Evolutionary conservation across 1,140 invertebrate genomes (phyloP), one percentile per base, ranked within the genome.

Genomic region (Acyrthosiphon pisum): DNA sequence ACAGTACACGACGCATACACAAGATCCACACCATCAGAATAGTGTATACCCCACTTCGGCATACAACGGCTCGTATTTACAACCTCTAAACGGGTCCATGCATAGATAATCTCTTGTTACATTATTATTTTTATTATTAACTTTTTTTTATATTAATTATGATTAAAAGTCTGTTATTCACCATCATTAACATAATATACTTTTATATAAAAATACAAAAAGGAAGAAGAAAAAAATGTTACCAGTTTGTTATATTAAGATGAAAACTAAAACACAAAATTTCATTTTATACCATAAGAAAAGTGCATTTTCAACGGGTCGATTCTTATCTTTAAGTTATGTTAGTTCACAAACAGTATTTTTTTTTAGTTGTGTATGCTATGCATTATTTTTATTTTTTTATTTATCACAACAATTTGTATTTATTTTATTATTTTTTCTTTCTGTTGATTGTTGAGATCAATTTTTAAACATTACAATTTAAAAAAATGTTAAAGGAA

Each of bases 1-100:
- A 37, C 91, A 93, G 81, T 93, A 93, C 35, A 18, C 89, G 23
- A 90, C 89, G 20, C 89, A 90, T 68, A 56, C 91, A 20, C 91
- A 93, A 44, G 91, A 93, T 56, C 91, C 91, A 37, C 90, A 92
- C 20, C 91, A 93, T 86, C 91, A 93, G 26, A 93, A 93, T 37
- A 41, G 68, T 30, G 81, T 93, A 50, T 93, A 93, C 86, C 91
- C 91, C 0, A 20, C 35, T 6, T 56, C 91, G 8, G 76, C 91
- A 56, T 93, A 93, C 56, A 93, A 93, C 9, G 81, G 91, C 26
- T 93, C 91, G 48, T 93, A 93, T 93, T 84, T 93, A 37, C 91
- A 93, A 56, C 91, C 91, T 7, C 41, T 93, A 30, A 93, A 93
- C 30, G 91, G 91, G 48, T 93, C 91, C 26, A 86, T 93, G 91